A percentile compares a stretch with the other conserved stretches of the same genome.
Conservation (phyloP, 92 coral and sea anemone genomes). For the Paramuricea clavata region DNA sequence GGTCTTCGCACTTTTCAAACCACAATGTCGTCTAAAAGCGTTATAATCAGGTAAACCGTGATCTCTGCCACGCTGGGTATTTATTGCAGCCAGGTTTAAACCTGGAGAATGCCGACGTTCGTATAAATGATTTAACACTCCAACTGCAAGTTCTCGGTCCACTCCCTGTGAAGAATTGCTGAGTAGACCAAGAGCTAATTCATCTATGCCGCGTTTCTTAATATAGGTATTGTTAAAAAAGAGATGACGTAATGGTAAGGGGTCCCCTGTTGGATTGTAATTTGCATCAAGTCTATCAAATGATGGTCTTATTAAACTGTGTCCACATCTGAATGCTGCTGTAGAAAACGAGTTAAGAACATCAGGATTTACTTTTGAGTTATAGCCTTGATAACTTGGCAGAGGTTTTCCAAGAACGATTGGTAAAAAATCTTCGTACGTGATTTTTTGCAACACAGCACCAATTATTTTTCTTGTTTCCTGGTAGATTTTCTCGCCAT, state of each 20-base stretch:
- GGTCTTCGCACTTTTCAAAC: conserved; percentile 19
- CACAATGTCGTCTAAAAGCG: conserved; percentile 49
- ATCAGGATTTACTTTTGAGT: conserved; percentile 30
- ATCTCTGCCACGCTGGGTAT: conserved; percentile 25
- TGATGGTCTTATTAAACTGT: conserved; percentile 24
- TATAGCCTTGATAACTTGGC: conserved; percentile 1
- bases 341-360: conserved; percentile 34
- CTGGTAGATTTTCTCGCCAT: conserved; percentile 36
- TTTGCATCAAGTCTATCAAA: conserved; percentile 37
- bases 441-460: conserved; percentile 33
- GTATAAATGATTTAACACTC: conserved; percentile 15
- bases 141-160: conserved; percentile 46
- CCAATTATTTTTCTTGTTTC: conserved; percentile 24
- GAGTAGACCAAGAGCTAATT: conserved; percentile 48
- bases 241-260: conserved; percentile 23
- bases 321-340: conserved; percentile 43
- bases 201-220: conserved; percentile 58
- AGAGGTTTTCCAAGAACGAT: conserved; percentile 40
- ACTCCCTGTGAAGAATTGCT: conserved; percentile 55
- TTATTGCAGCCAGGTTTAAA: conserved; percentile 19
- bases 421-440: conserved; percentile 39
- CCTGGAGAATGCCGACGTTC: conserved; percentile 31
- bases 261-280: conserved; percentile 23
- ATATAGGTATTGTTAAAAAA: conserved; percentile 40
- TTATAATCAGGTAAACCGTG: conserved; percentile 35